Conservation (phyloP, 2,113 vertebrate species). For the Otus sunia region DNA sequence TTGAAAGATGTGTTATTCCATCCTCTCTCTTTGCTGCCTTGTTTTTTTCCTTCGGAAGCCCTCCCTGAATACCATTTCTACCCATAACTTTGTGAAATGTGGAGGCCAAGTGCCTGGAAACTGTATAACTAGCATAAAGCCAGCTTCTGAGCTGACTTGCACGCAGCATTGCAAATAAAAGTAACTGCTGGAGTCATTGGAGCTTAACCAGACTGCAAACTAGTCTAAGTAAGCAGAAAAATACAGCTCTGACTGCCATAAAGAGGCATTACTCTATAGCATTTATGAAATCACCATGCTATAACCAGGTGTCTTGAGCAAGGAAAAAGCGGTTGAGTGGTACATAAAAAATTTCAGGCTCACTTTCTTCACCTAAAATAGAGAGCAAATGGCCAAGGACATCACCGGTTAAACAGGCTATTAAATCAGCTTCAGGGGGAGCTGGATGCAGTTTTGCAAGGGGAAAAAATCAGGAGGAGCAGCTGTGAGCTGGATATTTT, state of each 20-base stretch:
- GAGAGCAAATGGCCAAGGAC: not conserved
- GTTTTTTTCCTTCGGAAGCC: not conserved
- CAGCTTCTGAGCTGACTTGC: not conserved
- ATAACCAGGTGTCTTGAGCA: not conserved
- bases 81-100: not conserved
- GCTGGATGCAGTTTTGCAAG: constrained; percentile 11
- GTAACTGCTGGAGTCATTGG: not conserved
- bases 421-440: not conserved
- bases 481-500: constrained; percentile 45
- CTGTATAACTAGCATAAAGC: not conserved
- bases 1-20: not conserved
- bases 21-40: not conserved
- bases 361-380: constrained; percentile 13
- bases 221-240: not conserved
- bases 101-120: not conserved
- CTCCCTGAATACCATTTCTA: not conserved
- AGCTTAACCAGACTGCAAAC: constrained; percentile 9
- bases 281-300: not conserved
- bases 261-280: not conserved
- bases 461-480: constrained; percentile 11
- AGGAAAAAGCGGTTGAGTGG: not conserved
- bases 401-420: not conserved
- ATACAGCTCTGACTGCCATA: not conserved
- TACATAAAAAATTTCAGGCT: not conserved
- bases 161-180: not conserved